Evolutionary conservation across 2,888 invertebrate genomes (phyloP).

Genomic region (Drosophila austrosaltans): DNA sequence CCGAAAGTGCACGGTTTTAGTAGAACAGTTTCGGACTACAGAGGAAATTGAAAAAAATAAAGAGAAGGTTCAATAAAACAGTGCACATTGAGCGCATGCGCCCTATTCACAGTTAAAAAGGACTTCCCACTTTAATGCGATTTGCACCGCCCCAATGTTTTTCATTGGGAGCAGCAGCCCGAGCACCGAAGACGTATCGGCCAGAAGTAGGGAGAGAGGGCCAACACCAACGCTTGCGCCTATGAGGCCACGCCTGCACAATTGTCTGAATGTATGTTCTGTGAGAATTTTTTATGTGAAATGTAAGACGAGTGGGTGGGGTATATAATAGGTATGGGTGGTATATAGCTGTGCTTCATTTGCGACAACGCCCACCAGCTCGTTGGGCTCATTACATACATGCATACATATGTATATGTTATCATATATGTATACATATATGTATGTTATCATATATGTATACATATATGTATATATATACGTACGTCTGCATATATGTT

Average conservation of each 20-base stretch:
- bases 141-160: conserved; percentile 69
- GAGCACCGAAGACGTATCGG: conserved; percentile 24
- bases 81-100: conserved; percentile 49
- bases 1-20: conserved; percentile 71
- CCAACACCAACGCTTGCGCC: conserved; percentile 71
- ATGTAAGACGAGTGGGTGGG: not conserved
- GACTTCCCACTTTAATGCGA: conserved; percentile 74
- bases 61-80: not conserved
- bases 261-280: not conserved
- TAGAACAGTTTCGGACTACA: conserved; percentile 43
- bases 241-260: conserved; percentile 50
- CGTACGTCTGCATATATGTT: no score
- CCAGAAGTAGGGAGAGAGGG: conserved; percentile 9
- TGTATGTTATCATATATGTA: not conserved
- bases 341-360: conserved; percentile 1
- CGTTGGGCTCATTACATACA: not conserved
- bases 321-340: conserved; percentile 4
- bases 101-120: conserved; percentile 41
- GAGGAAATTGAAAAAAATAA: not conserved
- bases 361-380: conserved; percentile 13
- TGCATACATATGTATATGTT: conserved; percentile 4
- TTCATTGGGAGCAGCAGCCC: conserved; percentile 69
- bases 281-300: not conserved
- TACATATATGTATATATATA: not conserved
- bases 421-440: no score